phyloP scores from a whole-genome alignment of 1,140 invertebrate genomes.

The fruit fly (Drosophila melanogaster) region DNA sequence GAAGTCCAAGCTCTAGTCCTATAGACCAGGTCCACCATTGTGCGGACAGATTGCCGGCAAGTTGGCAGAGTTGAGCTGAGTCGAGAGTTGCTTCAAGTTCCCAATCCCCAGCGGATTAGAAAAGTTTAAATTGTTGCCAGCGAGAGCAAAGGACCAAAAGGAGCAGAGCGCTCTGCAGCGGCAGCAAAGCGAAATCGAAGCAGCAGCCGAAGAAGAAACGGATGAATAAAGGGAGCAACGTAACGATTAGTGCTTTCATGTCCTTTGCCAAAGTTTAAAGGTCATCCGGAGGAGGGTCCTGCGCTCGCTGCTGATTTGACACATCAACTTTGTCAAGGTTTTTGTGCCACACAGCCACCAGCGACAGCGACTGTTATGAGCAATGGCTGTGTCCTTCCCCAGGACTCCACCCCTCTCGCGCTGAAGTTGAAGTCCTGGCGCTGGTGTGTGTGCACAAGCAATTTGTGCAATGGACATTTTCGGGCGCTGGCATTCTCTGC shows the following conservation, averaged over 20 bases:
- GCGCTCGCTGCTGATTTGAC: constrained; percentile 75
- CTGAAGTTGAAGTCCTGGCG: background rate
- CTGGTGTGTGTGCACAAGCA: constrained; percentile 61
- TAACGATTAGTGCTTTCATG: constrained; percentile 84
- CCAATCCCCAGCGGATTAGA: constrained; percentile 82
- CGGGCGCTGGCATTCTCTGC: constrained; percentile 52
- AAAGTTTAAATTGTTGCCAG: constrained; percentile 83
- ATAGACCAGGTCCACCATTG: constrained; percentile 57
- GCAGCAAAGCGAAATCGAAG: constrained; percentile 71
- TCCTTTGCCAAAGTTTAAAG: constrained; percentile 84
- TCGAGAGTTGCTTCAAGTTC: constrained; percentile 74
- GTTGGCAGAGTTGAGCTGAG: constrained; percentile 47
- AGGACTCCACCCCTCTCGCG: background rate
- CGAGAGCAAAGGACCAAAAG: no score
- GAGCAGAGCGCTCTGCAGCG: background rate
- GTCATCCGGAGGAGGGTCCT: constrained; percentile 63
- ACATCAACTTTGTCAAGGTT: constrained; percentile 82
- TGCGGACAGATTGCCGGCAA: constrained; percentile 74
- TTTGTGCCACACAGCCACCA: constrained; percentile 61
- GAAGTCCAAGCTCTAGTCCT: constrained; percentile 6
- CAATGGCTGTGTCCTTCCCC: constrained; percentile 48
- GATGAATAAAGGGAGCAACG: constrained; percentile 79
- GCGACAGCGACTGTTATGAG: constrained; percentile 70
- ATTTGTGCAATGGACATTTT: constrained; percentile 81
- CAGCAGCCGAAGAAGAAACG: constrained; percentile 49